Evolutionary conservation across 2,797 vertebrate genomes (phyloP).

Genomic region (Eremophila alpestris): DNA sequence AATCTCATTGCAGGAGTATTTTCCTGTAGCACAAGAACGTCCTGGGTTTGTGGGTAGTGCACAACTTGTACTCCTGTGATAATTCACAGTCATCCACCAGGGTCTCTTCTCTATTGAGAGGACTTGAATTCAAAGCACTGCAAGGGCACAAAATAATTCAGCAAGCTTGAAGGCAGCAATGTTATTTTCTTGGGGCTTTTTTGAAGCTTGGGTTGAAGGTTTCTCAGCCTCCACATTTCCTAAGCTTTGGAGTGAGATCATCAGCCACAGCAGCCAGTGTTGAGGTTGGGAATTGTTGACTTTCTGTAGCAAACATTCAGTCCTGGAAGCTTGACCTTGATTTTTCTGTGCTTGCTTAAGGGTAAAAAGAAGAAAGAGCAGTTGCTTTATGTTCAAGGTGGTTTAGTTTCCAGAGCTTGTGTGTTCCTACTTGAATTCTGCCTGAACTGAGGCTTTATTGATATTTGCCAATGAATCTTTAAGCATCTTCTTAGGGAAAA

Average conservation of each 20-base stretch:
- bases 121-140: not conserved
- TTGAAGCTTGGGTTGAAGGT: not conserved
- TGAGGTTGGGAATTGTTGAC: not conserved
- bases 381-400: not conserved
- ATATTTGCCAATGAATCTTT: not conserved
- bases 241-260: not conserved
- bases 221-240: not conserved
- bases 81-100: not conserved
- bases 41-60: not conserved
- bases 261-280: not conserved
- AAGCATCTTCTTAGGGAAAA: not conserved
- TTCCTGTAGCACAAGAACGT: not conserved
- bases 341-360: not conserved
- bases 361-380: not conserved
- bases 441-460: not conserved
- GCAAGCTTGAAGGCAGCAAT: not conserved
- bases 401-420: not conserved
- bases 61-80: not conserved
- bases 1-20: not conserved
- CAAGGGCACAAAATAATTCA: not conserved
- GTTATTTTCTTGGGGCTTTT: not conserved
- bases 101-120: not conserved
- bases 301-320: not conserved
- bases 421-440: not conserved
- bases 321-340: not conserved